These are phyloP conservation scores for Phyllotreta cruciferae DNA, from an alignment of 2,888 invertebrate genomes.

Conservation along the genomic window DNA sequence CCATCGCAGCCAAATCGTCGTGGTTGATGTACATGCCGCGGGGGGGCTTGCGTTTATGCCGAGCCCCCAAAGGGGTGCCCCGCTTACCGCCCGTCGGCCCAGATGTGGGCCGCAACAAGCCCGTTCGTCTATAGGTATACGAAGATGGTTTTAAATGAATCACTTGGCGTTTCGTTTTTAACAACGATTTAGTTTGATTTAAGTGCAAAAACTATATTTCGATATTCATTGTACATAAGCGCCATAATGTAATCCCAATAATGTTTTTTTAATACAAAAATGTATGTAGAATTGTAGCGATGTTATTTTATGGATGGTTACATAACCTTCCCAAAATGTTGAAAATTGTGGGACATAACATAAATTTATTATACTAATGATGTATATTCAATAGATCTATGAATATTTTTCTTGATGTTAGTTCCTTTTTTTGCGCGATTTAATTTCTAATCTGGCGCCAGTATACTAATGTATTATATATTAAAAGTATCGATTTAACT, in stretches of 20 bases:
- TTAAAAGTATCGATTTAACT: too few relatives aligned
- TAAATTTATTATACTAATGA: too few relatives aligned
- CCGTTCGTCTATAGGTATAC: conserved; percentile 72
- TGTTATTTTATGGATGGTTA: too few relatives aligned
- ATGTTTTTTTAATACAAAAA: too few relatives aligned
- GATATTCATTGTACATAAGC: background rate
- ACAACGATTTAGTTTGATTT: background rate
- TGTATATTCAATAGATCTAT: too few relatives aligned
- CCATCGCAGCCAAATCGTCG: conserved; percentile 93
- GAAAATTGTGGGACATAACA: too few relatives aligned
- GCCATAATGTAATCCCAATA: conserved; percentile 8
- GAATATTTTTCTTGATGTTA: too few relatives aligned
- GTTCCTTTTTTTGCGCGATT: too few relatives aligned
- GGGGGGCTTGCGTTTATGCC: conserved; percentile 86
- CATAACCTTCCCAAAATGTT: too few relatives aligned
- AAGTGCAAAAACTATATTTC: conserved; percentile 8
- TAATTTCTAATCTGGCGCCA: too few relatives aligned
- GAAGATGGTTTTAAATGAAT: conserved; percentile 18
- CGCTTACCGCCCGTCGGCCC: conserved; percentile 67
- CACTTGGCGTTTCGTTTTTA: background rate
- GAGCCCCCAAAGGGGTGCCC: conserved; percentile 59
- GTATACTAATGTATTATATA: too few relatives aligned
- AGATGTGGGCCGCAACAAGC: conserved; percentile 79
- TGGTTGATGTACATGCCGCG: conserved; percentile 98
- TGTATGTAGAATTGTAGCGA: too few relatives aligned